A percentile compares a stretch with the other conserved stretches of the same genome.
These are phyloP conservation scores for Montipora cactus DNA, from an alignment of 64 coral and sea anemone species.

Conservation along the genomic window DNA sequence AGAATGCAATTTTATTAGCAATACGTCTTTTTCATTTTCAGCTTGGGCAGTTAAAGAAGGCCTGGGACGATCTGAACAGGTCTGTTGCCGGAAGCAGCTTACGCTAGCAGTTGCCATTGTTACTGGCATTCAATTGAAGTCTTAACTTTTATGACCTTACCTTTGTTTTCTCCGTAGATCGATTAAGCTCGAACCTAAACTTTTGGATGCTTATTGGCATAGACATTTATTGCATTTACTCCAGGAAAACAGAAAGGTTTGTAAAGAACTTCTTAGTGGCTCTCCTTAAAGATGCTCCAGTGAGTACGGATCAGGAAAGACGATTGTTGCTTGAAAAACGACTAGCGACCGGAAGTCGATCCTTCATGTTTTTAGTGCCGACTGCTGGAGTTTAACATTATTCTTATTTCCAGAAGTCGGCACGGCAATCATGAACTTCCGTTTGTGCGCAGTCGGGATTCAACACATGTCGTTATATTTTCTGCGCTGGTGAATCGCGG, in stretches of 20 bases:
- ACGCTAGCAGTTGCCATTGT: neutral
- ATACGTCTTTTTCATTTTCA: slow-evolving; percentile 25
- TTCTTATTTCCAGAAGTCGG: too few relatives aligned
- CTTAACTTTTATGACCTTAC: neutral
- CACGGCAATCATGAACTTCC: too few relatives aligned
- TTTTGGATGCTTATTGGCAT: slow-evolving; percentile 93
- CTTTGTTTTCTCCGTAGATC: slow-evolving; percentile 52
- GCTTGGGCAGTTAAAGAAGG: slow-evolving; percentile 83
- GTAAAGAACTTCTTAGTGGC: neutral
- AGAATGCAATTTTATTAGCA: neutral
- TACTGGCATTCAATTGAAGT: neutral
- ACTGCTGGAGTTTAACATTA: too few relatives aligned
- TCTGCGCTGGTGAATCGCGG: too few relatives aligned
- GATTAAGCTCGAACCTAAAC: slow-evolving; percentile 85
- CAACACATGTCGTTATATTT: too few relatives aligned
- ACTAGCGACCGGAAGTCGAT: too few relatives aligned
- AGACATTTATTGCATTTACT: slow-evolving; percentile 77
- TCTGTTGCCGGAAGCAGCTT: neutral
- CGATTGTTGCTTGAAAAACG: too few relatives aligned
- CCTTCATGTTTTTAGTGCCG: too few relatives aligned
- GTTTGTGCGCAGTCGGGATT: too few relatives aligned
- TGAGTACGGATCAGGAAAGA: too few relatives aligned
- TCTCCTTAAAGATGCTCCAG: too few relatives aligned
- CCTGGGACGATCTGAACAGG: slow-evolving; percentile 91
- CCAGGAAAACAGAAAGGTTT: slow-evolving; percentile 82